These are phyloP conservation scores for Melanostigma gelatinosum DNA, from an alignment of 2,113 vertebrate genomes.

Conservation along the genomic window DNA sequence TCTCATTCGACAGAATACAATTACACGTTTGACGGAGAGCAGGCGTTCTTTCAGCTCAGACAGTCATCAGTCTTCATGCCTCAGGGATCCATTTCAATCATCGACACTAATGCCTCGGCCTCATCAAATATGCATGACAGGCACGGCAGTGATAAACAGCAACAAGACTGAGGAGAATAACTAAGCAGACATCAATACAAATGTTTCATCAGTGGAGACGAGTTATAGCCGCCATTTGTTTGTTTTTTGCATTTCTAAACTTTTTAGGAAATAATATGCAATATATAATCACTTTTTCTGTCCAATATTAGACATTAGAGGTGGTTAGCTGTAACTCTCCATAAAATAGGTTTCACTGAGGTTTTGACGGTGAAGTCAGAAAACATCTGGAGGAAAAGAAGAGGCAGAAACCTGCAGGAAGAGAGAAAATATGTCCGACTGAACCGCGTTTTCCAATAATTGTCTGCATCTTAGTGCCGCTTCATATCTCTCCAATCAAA, in stretches of 20 bases:
- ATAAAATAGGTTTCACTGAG: background rate
- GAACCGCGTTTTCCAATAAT: constrained; percentile 9
- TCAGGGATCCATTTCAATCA: constrained; percentile 15
- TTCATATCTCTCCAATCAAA: constrained; percentile 24
- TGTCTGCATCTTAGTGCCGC: background rate
- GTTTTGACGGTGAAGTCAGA: background rate
- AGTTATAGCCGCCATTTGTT: background rate
- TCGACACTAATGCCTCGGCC: constrained; percentile 14
- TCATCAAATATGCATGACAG: constrained; percentile 45
- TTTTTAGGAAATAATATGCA: background rate
- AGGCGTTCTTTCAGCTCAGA: background rate
- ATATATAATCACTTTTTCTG: background rate
- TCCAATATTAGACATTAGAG: background rate
- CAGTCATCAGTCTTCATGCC: constrained; percentile 15
- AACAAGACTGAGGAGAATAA: constrained; percentile 29
- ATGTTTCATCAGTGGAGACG: background rate
- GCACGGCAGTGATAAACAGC: constrained; percentile 32
- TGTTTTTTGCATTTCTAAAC: background rate
- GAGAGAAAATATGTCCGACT: background rate
- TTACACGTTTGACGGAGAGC: constrained; percentile 16
- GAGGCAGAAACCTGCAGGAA: background rate
- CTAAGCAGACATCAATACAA: background rate
- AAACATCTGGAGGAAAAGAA: background rate
- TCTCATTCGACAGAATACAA: background rate
- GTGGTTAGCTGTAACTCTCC: background rate